Conservation (phyloP, 2,797 vertebrate genomes). For the Acomys russatus region DNA sequence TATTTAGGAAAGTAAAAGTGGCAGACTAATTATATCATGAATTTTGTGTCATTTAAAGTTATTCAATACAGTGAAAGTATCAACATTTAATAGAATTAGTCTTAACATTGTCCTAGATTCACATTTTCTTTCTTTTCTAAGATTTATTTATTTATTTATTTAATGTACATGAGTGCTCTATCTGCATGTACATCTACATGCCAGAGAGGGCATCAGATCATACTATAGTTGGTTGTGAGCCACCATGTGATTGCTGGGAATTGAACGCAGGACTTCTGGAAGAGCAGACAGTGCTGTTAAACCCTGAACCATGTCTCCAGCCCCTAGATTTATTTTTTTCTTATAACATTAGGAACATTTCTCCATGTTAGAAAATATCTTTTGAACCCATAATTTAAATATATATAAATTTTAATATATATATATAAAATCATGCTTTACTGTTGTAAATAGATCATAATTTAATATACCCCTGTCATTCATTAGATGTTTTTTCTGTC, state of each 20-base stretch:
- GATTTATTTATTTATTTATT: too few species aligned
- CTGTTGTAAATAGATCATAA: neutral
- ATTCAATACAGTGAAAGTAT: constrained; percentile 3
- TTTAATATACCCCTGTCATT: neutral
- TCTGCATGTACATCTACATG: too few species aligned
- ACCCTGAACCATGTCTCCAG: too few species aligned
- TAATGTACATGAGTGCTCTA: too few species aligned
- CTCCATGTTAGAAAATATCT: neutral
- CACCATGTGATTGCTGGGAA: too few species aligned
- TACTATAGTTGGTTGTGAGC: too few species aligned
- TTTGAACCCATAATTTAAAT: neutral
- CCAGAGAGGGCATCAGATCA: too few species aligned
- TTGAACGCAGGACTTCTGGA: too few species aligned
- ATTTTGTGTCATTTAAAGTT: constrained; percentile 22
- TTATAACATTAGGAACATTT: neutral
- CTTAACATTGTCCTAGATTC: constrained; percentile 12
- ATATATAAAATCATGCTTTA: neutral
- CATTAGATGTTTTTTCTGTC: neutral
- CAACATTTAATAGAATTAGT: neutral
- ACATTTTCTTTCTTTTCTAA: neutral
- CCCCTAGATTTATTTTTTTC: constrained; percentile 3
- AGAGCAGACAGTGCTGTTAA: too few species aligned
- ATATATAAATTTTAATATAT: neutral
- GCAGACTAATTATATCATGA: neutral
- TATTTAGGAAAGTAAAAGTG: constrained; percentile 19